Base-by-base conservation (phyloP, 2,797 vertebrate genomes). In the Melanotaenia boesemani region DNA sequence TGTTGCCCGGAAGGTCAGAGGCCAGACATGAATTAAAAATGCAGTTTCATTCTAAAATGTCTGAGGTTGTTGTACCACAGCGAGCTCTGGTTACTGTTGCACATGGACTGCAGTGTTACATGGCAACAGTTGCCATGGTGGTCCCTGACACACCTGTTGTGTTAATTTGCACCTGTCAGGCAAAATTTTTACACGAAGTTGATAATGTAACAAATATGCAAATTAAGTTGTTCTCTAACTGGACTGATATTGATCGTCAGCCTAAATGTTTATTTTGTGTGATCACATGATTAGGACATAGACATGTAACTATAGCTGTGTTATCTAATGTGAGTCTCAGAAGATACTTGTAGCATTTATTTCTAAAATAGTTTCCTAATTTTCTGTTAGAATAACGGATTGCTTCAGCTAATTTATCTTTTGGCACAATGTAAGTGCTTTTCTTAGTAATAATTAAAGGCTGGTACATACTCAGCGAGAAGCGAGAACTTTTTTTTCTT, bases 11-110 rank as follows among this genome's bases (percentile, higher is more conserved):
- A 20, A 30, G 84, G 84, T 90, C 82, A 72, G 24, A 89, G 88
- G 74, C 6, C 78, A 55, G 28, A 18, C 88, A 87, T 94, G 86
- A 94, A 94, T 94, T 88, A 94, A 78, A 87, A 10, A 94, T 94
- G 85, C 22, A 54, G 50, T 50, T 67, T 76, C 69, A 65, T 66
- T 58, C 73, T 67, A 26, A 64, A 58, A n/a, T 16, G 62, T 67
- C 63, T 34, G 48, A 48, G 67, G 64, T 54, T 30, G 65, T 80
- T 66, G 75, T 62, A 58, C 60, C 34, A 0, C 66, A 8, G n/a
- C 20, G 62, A 76, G 74, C 70, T 86, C 82, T 67, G 28, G 81
- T 88, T 90, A 83, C 90, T 37, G 86, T 76, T 64, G 74, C 80
- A 75, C 77, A 41, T 58, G 26, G 5, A 5, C 56, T 22, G 55